These are phyloP conservation scores for Camelus bactrianus DNA, from an alignment of 2,113 vertebrate genomes.

Conservation along the genomic window DNA sequence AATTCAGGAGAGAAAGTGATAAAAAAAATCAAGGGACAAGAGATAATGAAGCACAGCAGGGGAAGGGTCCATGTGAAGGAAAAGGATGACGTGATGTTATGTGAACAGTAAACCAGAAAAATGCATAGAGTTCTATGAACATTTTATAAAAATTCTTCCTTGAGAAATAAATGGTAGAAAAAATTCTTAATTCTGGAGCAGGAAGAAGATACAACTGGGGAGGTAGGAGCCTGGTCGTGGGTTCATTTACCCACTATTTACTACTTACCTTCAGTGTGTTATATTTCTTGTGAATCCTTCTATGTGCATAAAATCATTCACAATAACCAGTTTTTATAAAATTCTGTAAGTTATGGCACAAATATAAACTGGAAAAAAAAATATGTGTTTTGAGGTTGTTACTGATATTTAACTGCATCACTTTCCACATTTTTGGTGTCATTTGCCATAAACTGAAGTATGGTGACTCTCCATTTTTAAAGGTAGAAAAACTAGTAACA, in stretches of 20 bases:
- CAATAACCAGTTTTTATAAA: not conserved
- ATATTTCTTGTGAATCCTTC: not conserved
- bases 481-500: not conserved
- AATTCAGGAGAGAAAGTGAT: not conserved
- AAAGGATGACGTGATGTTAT: fast-evolving
- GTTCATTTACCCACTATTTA: too few relatives aligned
- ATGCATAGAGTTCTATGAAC: fast-evolving
- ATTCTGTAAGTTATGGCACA: not conserved
- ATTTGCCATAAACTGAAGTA: not conserved
- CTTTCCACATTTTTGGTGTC: not conserved
- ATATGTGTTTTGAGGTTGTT: not conserved
- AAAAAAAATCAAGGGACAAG: not conserved
- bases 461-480: not conserved
- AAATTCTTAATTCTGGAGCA: not conserved
- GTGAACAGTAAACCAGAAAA: fast-evolving
- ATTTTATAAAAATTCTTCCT: not conserved
- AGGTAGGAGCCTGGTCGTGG: not conserved
- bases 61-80: fast-evolving
- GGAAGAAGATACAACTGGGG: not conserved
- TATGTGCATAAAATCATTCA: fast-evolving
- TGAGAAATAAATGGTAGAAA: not conserved
- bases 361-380: not conserved
- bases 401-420: not conserved
- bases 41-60: not conserved
- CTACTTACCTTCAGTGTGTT: fast-evolving